phyloP scores from a whole-genome alignment of 2,888 invertebrate genomes.

The Thecocarcelia acutangulata region DNA sequence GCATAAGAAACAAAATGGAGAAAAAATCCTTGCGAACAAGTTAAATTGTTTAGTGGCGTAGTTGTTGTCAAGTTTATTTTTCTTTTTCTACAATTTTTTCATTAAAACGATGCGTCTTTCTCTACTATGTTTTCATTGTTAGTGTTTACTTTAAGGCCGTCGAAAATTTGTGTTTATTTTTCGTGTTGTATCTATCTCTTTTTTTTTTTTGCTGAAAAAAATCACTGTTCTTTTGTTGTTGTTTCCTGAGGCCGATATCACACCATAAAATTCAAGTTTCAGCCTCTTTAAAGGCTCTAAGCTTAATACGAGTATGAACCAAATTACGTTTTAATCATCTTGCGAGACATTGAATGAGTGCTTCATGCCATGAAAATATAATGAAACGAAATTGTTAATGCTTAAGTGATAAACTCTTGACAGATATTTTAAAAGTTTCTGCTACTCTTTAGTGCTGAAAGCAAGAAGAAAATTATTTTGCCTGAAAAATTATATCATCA shows the following conservation, averaged over 20 bases:
- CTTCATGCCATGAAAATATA: conserved; percentile 40
- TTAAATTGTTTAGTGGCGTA: conserved; percentile 20
- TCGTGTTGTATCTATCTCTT: not conserved
- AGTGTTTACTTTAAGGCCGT: conserved; percentile 18
- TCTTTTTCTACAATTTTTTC: not conserved
- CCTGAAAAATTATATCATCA: conserved; percentile 40
- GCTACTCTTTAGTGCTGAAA: not conserved
- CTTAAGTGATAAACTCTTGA: not conserved
- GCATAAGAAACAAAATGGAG: not conserved
- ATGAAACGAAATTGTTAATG: conserved; percentile 31
- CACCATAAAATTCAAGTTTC: conserved; percentile 10
- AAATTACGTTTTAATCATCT: conserved; percentile 59
- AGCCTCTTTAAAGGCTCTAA: not conserved
- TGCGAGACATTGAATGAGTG: conserved; percentile 33
- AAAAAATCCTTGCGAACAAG: conserved; percentile 16
- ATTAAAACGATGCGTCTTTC: not conserved
- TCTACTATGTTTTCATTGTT: not conserved
- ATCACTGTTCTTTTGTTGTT: not conserved
- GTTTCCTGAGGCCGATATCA: not conserved
- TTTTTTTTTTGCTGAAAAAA: not conserved
- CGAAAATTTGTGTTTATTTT: conserved; percentile 4
- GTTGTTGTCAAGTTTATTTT: conserved; percentile 5
- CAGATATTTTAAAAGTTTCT: not conserved
- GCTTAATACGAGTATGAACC: conserved; percentile 3
- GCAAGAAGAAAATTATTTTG: not conserved